Percentiles rank a stretch among this genome's conserved stretches.
Evolutionary conservation across 2,113 vertebrate species (phyloP).

Genomic region (Sinocyclocheilus rhinocerous): DNA sequence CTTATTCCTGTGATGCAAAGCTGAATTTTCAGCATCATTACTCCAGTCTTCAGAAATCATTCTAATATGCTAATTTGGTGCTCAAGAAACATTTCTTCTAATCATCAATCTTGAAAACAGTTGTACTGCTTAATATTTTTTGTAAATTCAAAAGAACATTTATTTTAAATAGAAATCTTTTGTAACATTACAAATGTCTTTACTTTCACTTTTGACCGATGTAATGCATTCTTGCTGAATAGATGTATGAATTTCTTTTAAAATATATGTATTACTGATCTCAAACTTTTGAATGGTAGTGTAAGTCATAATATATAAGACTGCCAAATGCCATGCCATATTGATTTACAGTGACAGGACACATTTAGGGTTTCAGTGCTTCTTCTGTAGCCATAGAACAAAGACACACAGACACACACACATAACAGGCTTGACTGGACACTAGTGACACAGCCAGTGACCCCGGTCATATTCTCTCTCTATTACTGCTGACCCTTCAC

Average conservation of each 20-base stretch:
- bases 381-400: background rate
- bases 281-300: background rate
- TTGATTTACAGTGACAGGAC: background rate
- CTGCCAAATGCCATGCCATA: background rate
- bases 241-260: too few relatives aligned
- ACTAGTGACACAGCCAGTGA: background rate
- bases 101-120: background rate
- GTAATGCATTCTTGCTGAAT: background rate
- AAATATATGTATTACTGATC: background rate
- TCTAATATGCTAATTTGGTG: background rate
- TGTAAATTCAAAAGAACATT: too few relatives aligned
- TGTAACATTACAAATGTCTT: background rate
- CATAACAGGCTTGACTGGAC: background rate
- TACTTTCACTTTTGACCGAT: background rate
- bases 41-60: too few relatives aligned
- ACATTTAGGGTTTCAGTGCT: background rate
- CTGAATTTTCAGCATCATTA: too few relatives aligned
- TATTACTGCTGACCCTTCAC: slow-evolving; percentile 18
- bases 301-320: background rate
- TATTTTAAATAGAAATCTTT: too few relatives aligned
- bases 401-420: background rate
- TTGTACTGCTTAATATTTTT: too few relatives aligned
- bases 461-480: slow-evolving; percentile 12
- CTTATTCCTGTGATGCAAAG: too few relatives aligned
- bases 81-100: background rate